Evolutionary conservation across 2,113 vertebrate species (phyloP), one percentile per base, ranked within the genome.

Genomic region (Syngnathoides biaculeatus): DNA sequence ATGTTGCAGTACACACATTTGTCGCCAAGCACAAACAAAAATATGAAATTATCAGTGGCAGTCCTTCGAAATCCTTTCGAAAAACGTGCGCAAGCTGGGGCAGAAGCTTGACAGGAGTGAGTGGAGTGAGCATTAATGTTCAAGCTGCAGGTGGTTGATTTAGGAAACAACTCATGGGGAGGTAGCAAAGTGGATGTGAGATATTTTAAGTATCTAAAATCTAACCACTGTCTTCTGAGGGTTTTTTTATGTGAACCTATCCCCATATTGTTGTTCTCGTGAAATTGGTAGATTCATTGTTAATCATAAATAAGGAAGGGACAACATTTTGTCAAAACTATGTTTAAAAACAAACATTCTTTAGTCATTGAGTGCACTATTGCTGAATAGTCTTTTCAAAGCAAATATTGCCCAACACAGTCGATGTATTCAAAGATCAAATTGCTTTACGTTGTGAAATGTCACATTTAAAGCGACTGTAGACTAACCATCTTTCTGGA

Each of bases 141-240:
- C 56, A 65, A 66, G 69, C 79, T 75, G 79, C 67, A 68, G 72
- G 50, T 72, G 74, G 69, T 56, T 74, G 64, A 78, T 78, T 76
- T 64, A 73, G 65, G 65, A 58, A 40, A 75, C 35, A 62, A 63
- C 72, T 74, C 71, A 77, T 61, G 81, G 74, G 64, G 19, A 69
- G 74, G 65, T 50, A 22, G 74, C 43, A 60, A 67, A 65, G 72
- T 69, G 81, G 70, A 74, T 73, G 72, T 58, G 26, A 45, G 71
- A 50, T 19, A 65, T 56, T 40, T 57, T 30, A 11, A 10, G 45
- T 48, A 17, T 43, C 62, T 48, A 42, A 64, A 74, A 3, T 38
- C 43, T 59, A 39, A 73, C 39, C 9, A 55, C 69, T 68, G 19
- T 6, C 30, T 35, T 48, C 69, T 58, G 58, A 47, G 58, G 55